Conservation (phyloP, 2,888 invertebrate species). For the Zygogramma bicolorata region DNA sequence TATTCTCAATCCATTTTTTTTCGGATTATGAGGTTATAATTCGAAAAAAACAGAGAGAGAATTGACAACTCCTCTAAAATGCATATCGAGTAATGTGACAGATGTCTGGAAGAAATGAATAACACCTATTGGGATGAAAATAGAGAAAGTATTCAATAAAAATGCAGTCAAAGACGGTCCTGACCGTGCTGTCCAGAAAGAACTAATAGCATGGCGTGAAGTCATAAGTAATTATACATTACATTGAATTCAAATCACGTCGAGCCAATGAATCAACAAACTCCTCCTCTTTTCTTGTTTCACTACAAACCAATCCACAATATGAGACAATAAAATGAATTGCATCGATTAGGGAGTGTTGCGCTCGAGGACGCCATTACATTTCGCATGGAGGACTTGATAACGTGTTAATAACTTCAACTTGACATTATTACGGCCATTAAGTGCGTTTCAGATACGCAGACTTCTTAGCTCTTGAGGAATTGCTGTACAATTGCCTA, state of each 20-base stretch:
- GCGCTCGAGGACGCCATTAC: constrained; percentile 37
- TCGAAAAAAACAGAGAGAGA: too few relatives aligned
- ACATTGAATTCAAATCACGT: constrained; percentile 44
- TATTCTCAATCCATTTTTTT: too few relatives aligned
- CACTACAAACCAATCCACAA: constrained; percentile 55
- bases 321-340: constrained; percentile 47
- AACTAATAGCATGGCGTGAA: constrained; percentile 12
- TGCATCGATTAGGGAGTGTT: constrained; percentile 51
- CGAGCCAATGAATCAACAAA: constrained; percentile 53
- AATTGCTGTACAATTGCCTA: constrained; percentile 32
- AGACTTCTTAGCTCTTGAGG: constrained; percentile 33
- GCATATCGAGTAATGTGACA: too few relatives aligned
- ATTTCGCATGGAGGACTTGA: constrained; percentile 41
- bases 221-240: constrained; percentile 22
- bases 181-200: not conserved
- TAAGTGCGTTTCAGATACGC: constrained; percentile 35
- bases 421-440: constrained; percentile 39
- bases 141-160: not conserved
- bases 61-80: too few relatives aligned
- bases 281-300: constrained; percentile 55
- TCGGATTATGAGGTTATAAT: too few relatives aligned
- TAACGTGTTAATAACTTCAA: constrained; percentile 41
- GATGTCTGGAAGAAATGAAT: not conserved
- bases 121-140: not conserved
- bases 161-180: not conserved